Percentiles rank a stretch among this genome's conserved stretches.
phyloP scores from a whole-genome alignment of 2,888 invertebrate species.

The Pediacus dermestoides region DNA sequence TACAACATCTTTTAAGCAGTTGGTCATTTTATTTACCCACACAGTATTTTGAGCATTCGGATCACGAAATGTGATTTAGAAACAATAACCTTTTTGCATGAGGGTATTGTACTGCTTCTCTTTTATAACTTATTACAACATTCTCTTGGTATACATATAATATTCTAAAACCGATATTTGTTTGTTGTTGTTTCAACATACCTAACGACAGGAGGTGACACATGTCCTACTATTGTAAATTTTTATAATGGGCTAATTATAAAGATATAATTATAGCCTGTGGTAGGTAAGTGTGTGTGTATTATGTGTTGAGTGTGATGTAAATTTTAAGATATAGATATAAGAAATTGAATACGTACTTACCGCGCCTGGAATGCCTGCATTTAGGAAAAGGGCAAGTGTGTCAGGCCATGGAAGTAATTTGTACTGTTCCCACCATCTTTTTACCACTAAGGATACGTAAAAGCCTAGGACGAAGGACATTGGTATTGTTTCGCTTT shows the following conservation, averaged over 20 bases:
- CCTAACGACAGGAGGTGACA: too few relatives aligned
- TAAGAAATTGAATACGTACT: constrained; percentile 53
- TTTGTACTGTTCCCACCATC: constrained; percentile 96
- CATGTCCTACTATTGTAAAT: too few relatives aligned
- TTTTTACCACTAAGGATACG: constrained; percentile 84
- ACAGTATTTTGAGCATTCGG: constrained; percentile 7
- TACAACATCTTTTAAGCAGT: too few relatives aligned
- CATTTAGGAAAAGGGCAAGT: constrained; percentile 85
- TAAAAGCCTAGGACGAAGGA: constrained; percentile 95
- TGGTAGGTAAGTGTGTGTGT: too few relatives aligned
- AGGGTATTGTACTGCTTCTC: constrained; percentile 8
- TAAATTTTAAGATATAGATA: constrained; percentile 1
- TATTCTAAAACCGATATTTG: neutral
- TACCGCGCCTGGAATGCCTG: constrained; percentile 86
- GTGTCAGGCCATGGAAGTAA: constrained; percentile 92
- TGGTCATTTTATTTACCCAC: too few relatives aligned
- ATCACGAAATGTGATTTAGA: constrained; percentile 9
- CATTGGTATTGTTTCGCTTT: constrained; percentile 89
- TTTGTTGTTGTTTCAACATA: too few relatives aligned
- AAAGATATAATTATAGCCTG: constrained; percentile 1
- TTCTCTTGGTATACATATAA: neutral
- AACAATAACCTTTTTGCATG: constrained; percentile 7
- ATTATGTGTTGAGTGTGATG: too few relatives aligned
- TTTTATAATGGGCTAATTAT: constrained; percentile 1
- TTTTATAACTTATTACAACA: constrained; percentile 4